Base-by-base conservation (phyloP, 2,113 vertebrate species). In the Bufo bufo region DNA sequence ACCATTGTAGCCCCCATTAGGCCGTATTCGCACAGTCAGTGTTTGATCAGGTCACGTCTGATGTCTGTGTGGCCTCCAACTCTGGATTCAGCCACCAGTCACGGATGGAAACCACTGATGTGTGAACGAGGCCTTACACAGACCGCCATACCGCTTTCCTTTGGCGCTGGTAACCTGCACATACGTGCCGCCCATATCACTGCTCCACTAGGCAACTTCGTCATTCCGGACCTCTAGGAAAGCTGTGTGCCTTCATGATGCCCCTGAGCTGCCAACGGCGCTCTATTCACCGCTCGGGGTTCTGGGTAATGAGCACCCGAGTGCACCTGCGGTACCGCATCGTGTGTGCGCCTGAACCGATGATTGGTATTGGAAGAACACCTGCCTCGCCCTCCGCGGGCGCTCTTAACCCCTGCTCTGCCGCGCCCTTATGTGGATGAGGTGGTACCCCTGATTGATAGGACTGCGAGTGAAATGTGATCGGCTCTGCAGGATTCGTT, bases 371-470 rank as follows among this genome's bases (percentile, higher is more conserved):
- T 52, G 82, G 82, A 84, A 17, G 66, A 71, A 84, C 66, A 85
- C 66, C 66, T 66, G 61, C 71, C 17, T 77, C 33, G 8, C 4
- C 17, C 6, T 49, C 23, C 45, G 7, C 59, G 8, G 56, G 4
- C 56, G 2, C 20, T 6, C 16, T 77, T 77, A 82, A 82, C 56
- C 79, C 79, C 3, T 20, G 45, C 33, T 63, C 10, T 14, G 19
- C 80, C 12, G 47, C 45, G 13, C 4, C 4, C 16, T 82, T 33
- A 65, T 82, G 17, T n/a, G 33, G 58, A 80, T 43, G 54, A 45
- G 49, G 79, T 23, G 49, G 81, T 61, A 16, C 49, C 49, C 47
- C 13, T 85, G 83, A 85, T 85, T 74, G 83, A 85, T 85, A 74
- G 23, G 69, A 19, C n/a, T 47, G 33, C 14, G 52, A n/a, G 52